These are phyloP conservation scores for Rhincodon typus DNA, from an alignment of 2,797 vertebrate genomes.

Conservation along the genomic window DNA sequence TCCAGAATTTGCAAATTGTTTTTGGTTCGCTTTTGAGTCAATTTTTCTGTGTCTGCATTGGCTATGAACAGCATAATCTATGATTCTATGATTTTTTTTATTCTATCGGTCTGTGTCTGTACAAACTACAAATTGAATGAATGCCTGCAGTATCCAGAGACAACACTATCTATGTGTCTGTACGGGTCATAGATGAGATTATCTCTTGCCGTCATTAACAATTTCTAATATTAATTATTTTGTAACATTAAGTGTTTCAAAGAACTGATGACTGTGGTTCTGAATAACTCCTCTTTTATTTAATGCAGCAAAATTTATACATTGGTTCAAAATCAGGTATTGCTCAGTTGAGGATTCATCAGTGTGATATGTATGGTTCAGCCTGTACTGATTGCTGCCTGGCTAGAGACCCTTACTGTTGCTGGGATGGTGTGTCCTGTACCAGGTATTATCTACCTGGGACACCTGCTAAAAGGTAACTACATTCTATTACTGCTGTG, in stretches of 20 bases:
- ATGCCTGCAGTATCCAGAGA: background rate
- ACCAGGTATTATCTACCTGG: conserved; percentile 79
- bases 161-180: background rate
- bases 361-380: conserved; percentile 85
- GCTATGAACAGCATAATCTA: background rate
- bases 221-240: background rate
- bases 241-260: background rate
- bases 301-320: conserved; percentile 83
- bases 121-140: background rate
- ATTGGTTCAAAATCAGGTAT: conserved; percentile 75
- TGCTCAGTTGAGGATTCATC: conserved; percentile 81
- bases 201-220: background rate
- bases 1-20: background rate
- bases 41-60: background rate
- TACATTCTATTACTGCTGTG: background rate
- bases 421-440: conserved; percentile 91
- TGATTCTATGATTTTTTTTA: background rate
- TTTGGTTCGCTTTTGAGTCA: background rate
- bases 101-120: background rate
- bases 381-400: conserved; percentile 93
- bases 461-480: conserved; percentile 78
- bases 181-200: background rate
- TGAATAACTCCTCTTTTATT: conserved; percentile 30
- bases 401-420: conserved; percentile 91
- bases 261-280: no score